Base-by-base conservation (phyloP, 2,888 invertebrate species). In the Diarsia dahlii region DNA sequence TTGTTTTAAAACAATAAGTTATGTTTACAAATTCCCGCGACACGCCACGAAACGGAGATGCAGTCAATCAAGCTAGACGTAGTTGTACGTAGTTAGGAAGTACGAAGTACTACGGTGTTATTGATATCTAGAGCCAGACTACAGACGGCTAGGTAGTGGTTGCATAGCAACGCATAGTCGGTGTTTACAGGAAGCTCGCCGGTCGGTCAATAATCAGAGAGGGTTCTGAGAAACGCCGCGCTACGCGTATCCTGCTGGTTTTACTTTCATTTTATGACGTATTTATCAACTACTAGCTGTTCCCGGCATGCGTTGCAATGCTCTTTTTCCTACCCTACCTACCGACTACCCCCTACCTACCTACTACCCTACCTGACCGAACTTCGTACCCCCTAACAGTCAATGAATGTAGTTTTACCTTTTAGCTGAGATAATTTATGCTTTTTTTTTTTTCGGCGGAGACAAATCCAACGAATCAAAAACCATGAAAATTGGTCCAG, bases 181-280 rank as follows among this genome's bases (percentile, higher is more conserved):
- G 20, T 71, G 74, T 76, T 68, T 66, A 75, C 80, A 84, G 82
- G 78, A 76, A 77, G 75, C 72, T 54, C 48, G 58, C 48, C 66
- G 69, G 48, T 52, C 82, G 82, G 78, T 84, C 86, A 87, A 87
- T 85, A 87, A 84, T 84, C 84, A 76, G 18, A 34, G 60, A 13
- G 45, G 23, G 58, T 81, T 80, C 84, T 77, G 71, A 81, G 80
- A 81, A 81, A 63, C 45, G 62, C 72, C 66, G 77, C 76, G 68
- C 71, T 60, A 63, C 68, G 74, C 72, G 65, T 77, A 77, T 86
- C 85, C 86, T 87, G 78, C 67, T 70, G 58, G 60, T 87, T 86
- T 87, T 79, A 86, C 87, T 87, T 87, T 87, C 88, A 78, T 74
- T 75, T 80, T 28, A 65, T 86, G 84, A 84, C 81, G 86, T 84